Conservation (phyloP, 2,113 vertebrate genomes). For the Ictalurus furcatus region DNA sequence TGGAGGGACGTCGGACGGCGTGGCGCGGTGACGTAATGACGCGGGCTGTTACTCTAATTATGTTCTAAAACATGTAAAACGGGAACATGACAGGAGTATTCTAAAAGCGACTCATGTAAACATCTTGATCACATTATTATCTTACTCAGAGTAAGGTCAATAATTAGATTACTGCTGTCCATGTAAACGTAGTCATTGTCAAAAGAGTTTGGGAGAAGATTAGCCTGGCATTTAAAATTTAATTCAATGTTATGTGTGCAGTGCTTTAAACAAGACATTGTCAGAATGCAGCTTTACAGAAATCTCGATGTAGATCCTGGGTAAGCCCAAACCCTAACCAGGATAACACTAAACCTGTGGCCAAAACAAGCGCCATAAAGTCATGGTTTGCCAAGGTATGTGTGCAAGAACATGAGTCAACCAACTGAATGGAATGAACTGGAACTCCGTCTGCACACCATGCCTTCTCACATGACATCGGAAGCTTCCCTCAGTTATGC, state of each 20-base stretch:
- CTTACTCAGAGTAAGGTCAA: too few relatives aligned
- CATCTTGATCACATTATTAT: too few relatives aligned
- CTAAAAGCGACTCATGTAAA: too few relatives aligned
- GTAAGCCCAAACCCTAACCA: not conserved
- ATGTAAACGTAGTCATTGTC: too few relatives aligned
- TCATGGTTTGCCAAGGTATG: not conserved
- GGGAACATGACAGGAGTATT: too few relatives aligned
- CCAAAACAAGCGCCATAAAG: not conserved
- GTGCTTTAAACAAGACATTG: not conserved
- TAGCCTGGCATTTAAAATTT: not conserved
- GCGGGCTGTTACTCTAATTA: too few relatives aligned
- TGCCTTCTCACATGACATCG: not conserved
- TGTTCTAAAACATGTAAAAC: too few relatives aligned
- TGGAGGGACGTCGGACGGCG: too few relatives aligned
- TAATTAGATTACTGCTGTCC: too few relatives aligned
- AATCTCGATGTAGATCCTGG: not conserved
- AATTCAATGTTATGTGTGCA: not conserved
- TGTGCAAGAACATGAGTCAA: not conserved
- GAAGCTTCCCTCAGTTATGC: not conserved
- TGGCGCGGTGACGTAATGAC: too few relatives aligned
- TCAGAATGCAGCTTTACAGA: not conserved
- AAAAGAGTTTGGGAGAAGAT: not conserved
- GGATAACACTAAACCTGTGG: not conserved
- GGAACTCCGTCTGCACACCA: not conserved
- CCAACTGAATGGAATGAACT: not conserved